These are phyloP conservation scores for Sebastes minor DNA, from an alignment of 2,797 vertebrate genomes.

Conservation along the genomic window DNA sequence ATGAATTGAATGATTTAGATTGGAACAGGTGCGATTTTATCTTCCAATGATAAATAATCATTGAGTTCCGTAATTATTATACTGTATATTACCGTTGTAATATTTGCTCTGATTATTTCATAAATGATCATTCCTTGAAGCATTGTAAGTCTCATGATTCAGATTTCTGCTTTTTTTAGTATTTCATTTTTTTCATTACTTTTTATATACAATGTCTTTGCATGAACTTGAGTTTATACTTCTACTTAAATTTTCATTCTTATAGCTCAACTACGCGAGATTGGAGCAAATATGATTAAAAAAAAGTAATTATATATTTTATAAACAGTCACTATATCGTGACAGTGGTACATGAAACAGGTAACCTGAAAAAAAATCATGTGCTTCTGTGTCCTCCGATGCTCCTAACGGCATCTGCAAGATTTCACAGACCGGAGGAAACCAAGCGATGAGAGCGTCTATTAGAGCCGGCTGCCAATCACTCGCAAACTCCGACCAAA, in stretches of 20 bases:
- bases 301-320: too few species aligned
- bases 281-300: too few species aligned
- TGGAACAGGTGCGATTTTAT: constrained; percentile 14
- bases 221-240: background rate
- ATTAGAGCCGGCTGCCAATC: too few species aligned
- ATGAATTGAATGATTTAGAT: background rate
- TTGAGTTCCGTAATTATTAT: background rate
- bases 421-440: too few species aligned
- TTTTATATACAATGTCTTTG: background rate
- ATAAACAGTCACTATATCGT: too few species aligned
- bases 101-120: constrained; percentile 4
- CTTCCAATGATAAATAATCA: background rate
- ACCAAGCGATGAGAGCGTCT: too few species aligned
- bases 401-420: too few species aligned
- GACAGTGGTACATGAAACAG: too few species aligned
- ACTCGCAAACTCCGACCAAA: too few species aligned
- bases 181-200: background rate
- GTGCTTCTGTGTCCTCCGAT: too few species aligned
- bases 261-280: too few species aligned
- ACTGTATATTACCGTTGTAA: background rate
- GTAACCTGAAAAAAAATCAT: too few species aligned
- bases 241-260: background rate
- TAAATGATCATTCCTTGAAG: background rate
- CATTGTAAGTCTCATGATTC: background rate
- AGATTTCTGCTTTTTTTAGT: background rate